A percentile compares a stretch with the other conserved stretches of the same genome.
Evolutionary conservation across 1,140 invertebrate species (phyloP).

Genomic region (Zaprionus gabonicus): DNA sequence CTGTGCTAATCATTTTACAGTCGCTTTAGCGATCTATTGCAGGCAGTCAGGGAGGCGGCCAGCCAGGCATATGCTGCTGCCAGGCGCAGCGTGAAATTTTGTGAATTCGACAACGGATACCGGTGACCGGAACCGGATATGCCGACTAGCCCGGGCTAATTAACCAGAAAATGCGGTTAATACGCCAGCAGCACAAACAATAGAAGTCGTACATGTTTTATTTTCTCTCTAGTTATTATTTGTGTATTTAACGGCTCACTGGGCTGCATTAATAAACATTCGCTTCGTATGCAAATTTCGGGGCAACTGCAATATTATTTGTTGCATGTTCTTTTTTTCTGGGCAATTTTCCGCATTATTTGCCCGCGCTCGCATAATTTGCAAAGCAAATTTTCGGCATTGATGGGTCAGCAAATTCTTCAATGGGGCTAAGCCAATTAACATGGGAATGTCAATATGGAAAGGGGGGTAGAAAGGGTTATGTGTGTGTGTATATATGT

Average conservation of each 20-base stretch:
- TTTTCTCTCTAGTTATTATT: conserved; percentile 33
- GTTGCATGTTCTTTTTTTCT: background rate
- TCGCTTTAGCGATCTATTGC: conserved; percentile 35
- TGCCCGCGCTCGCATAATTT: conserved; percentile 47
- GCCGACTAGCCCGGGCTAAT: conserved; percentile 52
- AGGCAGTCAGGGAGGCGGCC: background rate
- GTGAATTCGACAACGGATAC: conserved; percentile 46
- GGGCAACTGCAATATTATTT: conserved; percentile 10
- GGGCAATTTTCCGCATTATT: conserved; percentile 5
- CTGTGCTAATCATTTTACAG: conserved; percentile 49
- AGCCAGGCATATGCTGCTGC: conserved; percentile 6
- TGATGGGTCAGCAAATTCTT: conserved; percentile 54
- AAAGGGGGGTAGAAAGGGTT: background rate
- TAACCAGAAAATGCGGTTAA: conserved; percentile 68
- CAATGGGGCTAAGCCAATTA: conserved; percentile 62
- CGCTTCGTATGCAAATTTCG: conserved; percentile 50
- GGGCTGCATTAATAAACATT: conserved; percentile 56
- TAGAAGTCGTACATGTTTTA: conserved; percentile 8
- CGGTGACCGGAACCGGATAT: conserved; percentile 38
- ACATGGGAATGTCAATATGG: conserved; percentile 31
- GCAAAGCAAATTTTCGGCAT: conserved; percentile 63
- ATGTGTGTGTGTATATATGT: conserved; percentile 4
- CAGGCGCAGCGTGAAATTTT: conserved; percentile 53
- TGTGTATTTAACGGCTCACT: conserved; percentile 53
- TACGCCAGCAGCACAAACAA: conserved; percentile 28